phyloP scores from a whole-genome alignment of 2,888 invertebrate genomes.

The Erynnis tages region DNA sequence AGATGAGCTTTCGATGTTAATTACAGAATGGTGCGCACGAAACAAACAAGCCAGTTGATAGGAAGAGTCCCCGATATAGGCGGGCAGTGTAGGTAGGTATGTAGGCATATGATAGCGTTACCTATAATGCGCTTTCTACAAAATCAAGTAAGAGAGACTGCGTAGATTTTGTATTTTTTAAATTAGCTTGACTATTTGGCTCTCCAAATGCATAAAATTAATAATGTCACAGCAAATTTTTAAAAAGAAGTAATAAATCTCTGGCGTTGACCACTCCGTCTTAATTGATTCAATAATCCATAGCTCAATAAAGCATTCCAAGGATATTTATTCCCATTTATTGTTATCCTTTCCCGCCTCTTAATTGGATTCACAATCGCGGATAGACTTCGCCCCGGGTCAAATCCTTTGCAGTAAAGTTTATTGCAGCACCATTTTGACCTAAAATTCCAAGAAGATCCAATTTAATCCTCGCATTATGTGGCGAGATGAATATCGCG shows the following conservation, averaged over 20 bases:
- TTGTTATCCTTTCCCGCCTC: conserved; percentile 1
- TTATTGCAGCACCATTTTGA: conserved; percentile 49
- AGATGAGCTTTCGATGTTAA: neutral
- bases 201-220: no score
- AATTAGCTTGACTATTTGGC: no score
- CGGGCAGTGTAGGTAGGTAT: no score
- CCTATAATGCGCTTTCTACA: no score
- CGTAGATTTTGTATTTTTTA: no score
- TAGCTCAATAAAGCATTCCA: neutral
- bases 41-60: no score
- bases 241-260: neutral
- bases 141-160: no score
- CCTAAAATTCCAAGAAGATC: conserved; percentile 64
- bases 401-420: conserved; percentile 69
- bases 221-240: no score
- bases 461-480: conserved; percentile 72
- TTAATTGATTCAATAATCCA: conserved; percentile 1
- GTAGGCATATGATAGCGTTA: no score
- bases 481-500: conserved; percentile 40
- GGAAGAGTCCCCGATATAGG: no score
- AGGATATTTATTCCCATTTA: conserved; percentile 12
- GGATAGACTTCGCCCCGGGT: conserved; percentile 32
- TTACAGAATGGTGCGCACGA: neutral
- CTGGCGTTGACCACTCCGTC: neutral
- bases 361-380: conserved; percentile 13